phyloP scores from a whole-genome alignment of 2,113 vertebrate species.

The Cyprinodon variegatus region DNA sequence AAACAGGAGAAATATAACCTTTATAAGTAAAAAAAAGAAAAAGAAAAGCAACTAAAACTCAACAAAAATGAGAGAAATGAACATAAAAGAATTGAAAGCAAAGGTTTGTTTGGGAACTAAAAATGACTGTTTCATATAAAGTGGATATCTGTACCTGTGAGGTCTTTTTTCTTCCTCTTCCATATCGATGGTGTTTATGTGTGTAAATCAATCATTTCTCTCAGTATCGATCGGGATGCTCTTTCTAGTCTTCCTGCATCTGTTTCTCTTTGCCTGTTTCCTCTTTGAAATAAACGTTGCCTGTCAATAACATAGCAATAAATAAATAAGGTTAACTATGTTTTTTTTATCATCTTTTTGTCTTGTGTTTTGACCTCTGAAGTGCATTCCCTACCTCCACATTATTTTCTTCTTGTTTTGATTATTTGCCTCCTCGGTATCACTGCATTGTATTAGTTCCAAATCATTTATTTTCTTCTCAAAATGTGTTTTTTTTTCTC shows the following conservation, averaged over 20 bases:
- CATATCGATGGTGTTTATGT: conserved; percentile 6
- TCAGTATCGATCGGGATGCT: conserved; percentile 51
- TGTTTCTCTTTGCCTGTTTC: conserved; percentile 32
- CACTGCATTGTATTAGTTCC: conserved; percentile 50
- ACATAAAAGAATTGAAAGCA: not conserved
- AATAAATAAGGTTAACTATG: conserved; percentile 24
- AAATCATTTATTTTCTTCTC: conserved; percentile 57
- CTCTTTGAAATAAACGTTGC: conserved; percentile 26
- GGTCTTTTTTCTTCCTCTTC: not conserved
- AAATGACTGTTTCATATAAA: too few species aligned
- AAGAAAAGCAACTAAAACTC: too few species aligned
- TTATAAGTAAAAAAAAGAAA: too few species aligned
- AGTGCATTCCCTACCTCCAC: conserved; percentile 37
- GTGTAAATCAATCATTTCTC: conserved; percentile 7
- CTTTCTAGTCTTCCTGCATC: conserved; percentile 15
- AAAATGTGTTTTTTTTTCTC: conserved; percentile 59
- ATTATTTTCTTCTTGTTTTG: conserved; percentile 50
- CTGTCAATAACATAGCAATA: conserved; percentile 23
- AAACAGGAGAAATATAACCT: too few species aligned
- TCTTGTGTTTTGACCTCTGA: not conserved
- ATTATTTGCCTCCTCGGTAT: conserved; percentile 43
- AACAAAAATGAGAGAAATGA: not conserved
- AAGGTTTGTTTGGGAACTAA: too few species aligned
- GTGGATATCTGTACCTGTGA: not conserved
- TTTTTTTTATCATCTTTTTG: not conserved